Conservation (phyloP, 2,797 vertebrate species). For the Chanos chanos region DNA sequence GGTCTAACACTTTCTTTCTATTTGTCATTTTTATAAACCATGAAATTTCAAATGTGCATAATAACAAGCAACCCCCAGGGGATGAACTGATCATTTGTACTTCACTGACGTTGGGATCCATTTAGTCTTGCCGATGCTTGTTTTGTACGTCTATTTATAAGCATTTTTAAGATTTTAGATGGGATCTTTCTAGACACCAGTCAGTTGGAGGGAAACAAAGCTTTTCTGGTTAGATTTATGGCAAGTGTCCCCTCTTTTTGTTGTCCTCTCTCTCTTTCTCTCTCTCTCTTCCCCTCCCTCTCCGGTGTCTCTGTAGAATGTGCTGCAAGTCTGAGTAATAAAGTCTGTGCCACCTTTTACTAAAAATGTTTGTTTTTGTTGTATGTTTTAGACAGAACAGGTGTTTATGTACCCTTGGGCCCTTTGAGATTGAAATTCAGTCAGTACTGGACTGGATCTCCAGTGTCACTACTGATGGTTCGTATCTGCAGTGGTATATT, state of each 20-base stretch:
- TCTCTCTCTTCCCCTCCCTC: slow-evolving; percentile 33
- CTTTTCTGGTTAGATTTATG: slow-evolving; percentile 45
- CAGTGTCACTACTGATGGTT: too few species aligned
- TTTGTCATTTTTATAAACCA: background rate
- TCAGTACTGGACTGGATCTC: too few species aligned
- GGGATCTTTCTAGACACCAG: slow-evolving; percentile 36
- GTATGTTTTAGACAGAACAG: slow-evolving; percentile 9
- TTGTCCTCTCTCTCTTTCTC: slow-evolving; percentile 27
- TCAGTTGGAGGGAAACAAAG: slow-evolving; percentile 35
- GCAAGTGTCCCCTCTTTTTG: slow-evolving; percentile 33
- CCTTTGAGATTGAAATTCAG: too few species aligned
- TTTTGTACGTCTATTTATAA: slow-evolving; percentile 47
- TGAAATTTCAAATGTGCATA: slow-evolving; percentile 15
- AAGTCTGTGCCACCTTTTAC: slow-evolving; percentile 62
- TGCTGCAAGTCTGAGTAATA: slow-evolving; percentile 67
- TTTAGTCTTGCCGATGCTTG: slow-evolving; percentile 44
- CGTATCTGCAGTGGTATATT: too few species aligned
- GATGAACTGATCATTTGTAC: slow-evolving; percentile 42
- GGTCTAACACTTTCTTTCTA: slow-evolving; percentile 2
- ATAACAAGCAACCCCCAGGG: slow-evolving; percentile 28
- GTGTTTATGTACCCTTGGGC: background rate
- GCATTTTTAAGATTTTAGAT: slow-evolving; percentile 50
- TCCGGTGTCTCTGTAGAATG: slow-evolving; percentile 54
- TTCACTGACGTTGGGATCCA: slow-evolving; percentile 41
- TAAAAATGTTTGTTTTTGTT: background rate